Evolutionary conservation across 2,888 invertebrate genomes (phyloP).

Genomic region (Ypsolopha scabrella): DNA sequence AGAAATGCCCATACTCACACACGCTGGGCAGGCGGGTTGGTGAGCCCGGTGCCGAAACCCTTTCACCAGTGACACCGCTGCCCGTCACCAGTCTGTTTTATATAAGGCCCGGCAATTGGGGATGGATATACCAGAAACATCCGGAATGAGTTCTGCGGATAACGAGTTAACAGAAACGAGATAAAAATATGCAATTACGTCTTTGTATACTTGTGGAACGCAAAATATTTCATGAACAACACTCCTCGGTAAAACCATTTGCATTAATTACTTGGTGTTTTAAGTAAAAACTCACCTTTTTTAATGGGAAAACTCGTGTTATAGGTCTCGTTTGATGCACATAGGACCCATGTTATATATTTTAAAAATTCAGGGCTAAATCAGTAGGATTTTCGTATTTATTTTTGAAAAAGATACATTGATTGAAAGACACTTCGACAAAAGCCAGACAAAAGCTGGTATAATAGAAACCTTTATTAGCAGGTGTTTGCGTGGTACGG

Average conservation of each 20-base stretch:
- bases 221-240: neutral
- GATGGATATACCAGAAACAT: too few species aligned
- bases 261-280: neutral
- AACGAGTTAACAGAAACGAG: neutral
- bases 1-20: too few species aligned
- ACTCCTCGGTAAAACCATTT: neutral
- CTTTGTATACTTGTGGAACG: neutral
- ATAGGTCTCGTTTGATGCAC: neutral
- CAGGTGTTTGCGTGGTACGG: too few species aligned
- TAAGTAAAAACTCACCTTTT: neutral
- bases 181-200: neutral
- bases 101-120: too few species aligned
- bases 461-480: too few species aligned
- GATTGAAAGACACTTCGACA: constrained; percentile 4
- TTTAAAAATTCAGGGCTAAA: neutral
- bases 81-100: too few species aligned
- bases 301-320: neutral
- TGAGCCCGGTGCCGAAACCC: too few species aligned
- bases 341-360: neutral
- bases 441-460: too few species aligned
- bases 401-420: constrained; percentile 7
- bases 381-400: constrained; percentile 8
- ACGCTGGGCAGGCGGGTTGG: too few species aligned
- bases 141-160: too few species aligned
- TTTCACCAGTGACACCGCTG: too few species aligned